Evolutionary conservation across 2,888 invertebrate genomes (phyloP), one percentile per base, ranked within the genome.

Genomic region (Chrysodeixis includens): DNA sequence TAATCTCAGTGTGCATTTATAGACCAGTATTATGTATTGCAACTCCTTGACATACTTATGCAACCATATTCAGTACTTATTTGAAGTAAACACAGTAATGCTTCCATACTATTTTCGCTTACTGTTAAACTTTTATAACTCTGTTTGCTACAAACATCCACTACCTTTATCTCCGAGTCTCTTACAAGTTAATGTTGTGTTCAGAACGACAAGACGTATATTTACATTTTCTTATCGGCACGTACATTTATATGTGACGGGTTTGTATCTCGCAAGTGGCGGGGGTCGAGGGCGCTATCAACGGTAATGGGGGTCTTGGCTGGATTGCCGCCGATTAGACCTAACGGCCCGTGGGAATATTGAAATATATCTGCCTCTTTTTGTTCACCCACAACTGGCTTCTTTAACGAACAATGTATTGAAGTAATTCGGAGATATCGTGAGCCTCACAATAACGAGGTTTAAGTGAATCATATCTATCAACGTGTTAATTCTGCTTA

Each of bases 271-370:
- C 66, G 71, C 66, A 49, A 69, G 75, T 51, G 35, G 72, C 66
- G 66, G 74, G 68, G 79, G 77, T 81, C 75, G 89, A 88, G 86
- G 86, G 86, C 82, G 85, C 89, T 87, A 92, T 92, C 91, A 90
- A 80, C 84, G 79, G 89, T 92, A 93, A 93, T 92, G 88, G 92
- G 71, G 92, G 90, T 89, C 90, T 86, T 84, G 85, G 83, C 85
- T 86, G 88, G 88, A 91, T 89, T 88, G 88, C 87, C 87, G 83
- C 84, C 92, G 92, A 93, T 93, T 93, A 93, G 86, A 83, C 84
- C 83, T 90, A 92, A 92, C 91, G 85, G 86, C 88, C 83, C 81
- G 78, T 74, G 84, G 86, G 88, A 84, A 88, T 90, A 91, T 92
- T 90, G 89, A 92, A 88, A 90, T 88, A 87, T 85, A 80, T 79